These are phyloP conservation scores for Pogonus chalceus DNA, from an alignment of 1,140 invertebrate species.

Conservation along the genomic window DNA sequence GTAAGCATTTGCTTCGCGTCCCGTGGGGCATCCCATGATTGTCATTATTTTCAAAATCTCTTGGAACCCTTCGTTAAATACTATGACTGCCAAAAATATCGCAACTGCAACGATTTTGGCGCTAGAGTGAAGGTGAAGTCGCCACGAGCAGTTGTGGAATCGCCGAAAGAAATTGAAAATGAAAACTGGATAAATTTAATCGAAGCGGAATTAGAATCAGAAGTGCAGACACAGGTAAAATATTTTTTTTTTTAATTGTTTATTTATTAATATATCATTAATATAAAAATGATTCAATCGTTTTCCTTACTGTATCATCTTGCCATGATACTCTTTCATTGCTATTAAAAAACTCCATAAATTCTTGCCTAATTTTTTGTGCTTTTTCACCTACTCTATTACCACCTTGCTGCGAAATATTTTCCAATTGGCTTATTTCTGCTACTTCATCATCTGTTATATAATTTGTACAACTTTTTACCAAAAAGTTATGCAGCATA, in stretches of 20 bases:
- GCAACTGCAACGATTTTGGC: conserved; percentile 15
- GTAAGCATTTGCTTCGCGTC: too few species aligned
- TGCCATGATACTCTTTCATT: background rate
- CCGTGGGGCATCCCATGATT: conserved; percentile 8
- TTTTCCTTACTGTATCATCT: too few species aligned
- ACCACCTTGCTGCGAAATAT: background rate
- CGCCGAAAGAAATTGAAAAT: too few species aligned
- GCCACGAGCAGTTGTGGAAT: too few species aligned
- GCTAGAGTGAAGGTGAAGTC: conserved; percentile 15
- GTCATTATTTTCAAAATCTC: conserved; percentile 15
- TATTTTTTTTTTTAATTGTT: too few species aligned
- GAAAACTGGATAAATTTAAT: too few species aligned
- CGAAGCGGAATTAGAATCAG: too few species aligned
- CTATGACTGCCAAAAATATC: conserved; percentile 9
- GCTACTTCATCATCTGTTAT: background rate
- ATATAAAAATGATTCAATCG: too few species aligned
- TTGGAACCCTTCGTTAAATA: conserved; percentile 19
- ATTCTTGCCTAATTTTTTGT: background rate
- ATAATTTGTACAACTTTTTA: background rate
- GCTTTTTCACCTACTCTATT: background rate
- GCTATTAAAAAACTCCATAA: background rate
- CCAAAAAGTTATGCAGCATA: background rate
- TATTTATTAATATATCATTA: too few species aligned
- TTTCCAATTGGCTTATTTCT: background rate
- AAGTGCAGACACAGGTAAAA: too few species aligned